Conservation (phyloP, 2,113 vertebrate species). For the Saccopteryx leptura region DNA sequence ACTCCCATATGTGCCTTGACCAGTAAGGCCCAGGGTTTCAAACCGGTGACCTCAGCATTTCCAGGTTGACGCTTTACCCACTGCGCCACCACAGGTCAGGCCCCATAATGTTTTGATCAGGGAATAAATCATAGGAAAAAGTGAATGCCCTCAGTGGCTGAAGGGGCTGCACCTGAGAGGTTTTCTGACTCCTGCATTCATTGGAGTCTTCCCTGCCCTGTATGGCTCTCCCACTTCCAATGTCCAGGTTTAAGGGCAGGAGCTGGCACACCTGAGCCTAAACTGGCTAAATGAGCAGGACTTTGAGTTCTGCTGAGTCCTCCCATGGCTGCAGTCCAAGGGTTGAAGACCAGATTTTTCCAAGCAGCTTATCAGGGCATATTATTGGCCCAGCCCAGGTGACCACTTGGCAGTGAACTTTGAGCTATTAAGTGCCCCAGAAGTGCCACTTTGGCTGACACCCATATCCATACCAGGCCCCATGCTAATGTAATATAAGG, state of each 20-base stretch:
- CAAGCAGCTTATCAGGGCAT: conserved; percentile 42
- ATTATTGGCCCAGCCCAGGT: conserved; percentile 62
- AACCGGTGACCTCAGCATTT: too few species aligned
- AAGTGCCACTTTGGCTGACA: conserved; percentile 40
- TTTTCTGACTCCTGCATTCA: neutral
- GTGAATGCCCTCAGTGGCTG: neutral
- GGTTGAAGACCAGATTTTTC: conserved; percentile 76
- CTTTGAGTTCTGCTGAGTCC: conserved; percentile 56
- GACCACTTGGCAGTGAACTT: conserved; percentile 77
- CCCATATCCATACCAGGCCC: neutral
- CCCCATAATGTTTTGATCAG: neutral
- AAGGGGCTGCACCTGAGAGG: neutral
- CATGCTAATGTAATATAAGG: neutral
- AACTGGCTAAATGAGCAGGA: neutral
- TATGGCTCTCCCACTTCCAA: neutral
- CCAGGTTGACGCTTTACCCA: too few species aligned
- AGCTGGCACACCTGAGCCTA: neutral
- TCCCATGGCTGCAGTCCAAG: conserved; percentile 71
- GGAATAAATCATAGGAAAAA: neutral
- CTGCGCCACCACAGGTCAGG: too few species aligned
- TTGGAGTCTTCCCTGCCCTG: neutral
- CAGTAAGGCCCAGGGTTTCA: too few species aligned
- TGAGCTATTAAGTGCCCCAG: conserved; percentile 39
- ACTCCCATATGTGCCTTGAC: too few species aligned
- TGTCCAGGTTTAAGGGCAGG: neutral